Evolutionary conservation across 2,888 invertebrate genomes (phyloP).

Genomic region (Drosophila crucigera): DNA sequence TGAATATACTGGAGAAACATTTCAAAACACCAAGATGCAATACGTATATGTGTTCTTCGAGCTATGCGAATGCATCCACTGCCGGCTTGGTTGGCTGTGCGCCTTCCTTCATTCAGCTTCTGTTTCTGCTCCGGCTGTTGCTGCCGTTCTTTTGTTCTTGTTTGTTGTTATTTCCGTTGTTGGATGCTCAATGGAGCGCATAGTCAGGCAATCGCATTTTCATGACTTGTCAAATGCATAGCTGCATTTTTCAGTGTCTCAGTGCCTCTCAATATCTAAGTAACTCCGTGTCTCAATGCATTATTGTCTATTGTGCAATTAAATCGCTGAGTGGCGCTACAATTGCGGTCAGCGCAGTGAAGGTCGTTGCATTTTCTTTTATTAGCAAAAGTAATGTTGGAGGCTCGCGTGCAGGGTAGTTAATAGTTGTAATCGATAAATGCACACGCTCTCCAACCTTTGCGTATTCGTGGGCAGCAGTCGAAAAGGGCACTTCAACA

Average conservation of each 20-base stretch:
- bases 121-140: slow-evolving; percentile 6
- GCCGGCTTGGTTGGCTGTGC: slow-evolving; percentile 7
- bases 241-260: slow-evolving; percentile 16
- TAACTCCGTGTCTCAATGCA: slow-evolving; percentile 34
- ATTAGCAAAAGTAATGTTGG: slow-evolving; percentile 49
- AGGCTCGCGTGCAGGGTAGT: slow-evolving; percentile 36
- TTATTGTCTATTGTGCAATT: slow-evolving; percentile 65
- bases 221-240: slow-evolving; percentile 52
- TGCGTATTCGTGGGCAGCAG: slow-evolving; percentile 15
- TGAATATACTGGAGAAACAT: neutral
- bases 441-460: slow-evolving; percentile 12
- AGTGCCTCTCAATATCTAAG: slow-evolving; percentile 5
- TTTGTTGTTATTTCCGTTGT: slow-evolving; percentile 26
- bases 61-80: slow-evolving; percentile 26
- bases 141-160: slow-evolving; percentile 11
- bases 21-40: slow-evolving; percentile 10
- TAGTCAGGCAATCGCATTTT: slow-evolving; percentile 46
- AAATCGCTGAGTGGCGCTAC: slow-evolving; percentile 39
- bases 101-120: neutral
- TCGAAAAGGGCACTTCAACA: slow-evolving; percentile 32
- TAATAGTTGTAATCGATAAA: slow-evolving; percentile 71
- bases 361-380: slow-evolving; percentile 55
- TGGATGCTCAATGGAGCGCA: slow-evolving; percentile 71
- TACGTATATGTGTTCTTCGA: slow-evolving; percentile 32
- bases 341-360: slow-evolving; percentile 52